Conservation (phyloP, 2,888 invertebrate species). For the Neoitamus cyanurus region DNA sequence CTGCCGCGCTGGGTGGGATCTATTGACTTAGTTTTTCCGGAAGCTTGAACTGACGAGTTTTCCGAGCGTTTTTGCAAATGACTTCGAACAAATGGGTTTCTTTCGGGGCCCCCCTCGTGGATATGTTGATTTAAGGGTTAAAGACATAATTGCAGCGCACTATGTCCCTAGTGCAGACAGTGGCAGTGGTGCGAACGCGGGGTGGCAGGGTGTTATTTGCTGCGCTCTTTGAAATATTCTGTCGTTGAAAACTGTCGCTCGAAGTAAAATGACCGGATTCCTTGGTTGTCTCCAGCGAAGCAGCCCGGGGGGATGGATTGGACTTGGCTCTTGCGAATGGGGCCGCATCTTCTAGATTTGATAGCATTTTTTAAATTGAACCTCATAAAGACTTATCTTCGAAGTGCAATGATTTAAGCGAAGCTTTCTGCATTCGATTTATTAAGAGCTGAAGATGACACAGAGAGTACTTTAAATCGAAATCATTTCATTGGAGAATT, state of each 20-base stretch:
- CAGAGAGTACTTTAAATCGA: too few species aligned
- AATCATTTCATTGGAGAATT: too few species aligned
- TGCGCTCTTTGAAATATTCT: neutral
- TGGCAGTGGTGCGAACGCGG: too few species aligned
- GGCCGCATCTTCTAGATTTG: too few species aligned
- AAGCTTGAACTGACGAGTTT: neutral
- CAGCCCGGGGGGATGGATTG: too few species aligned
- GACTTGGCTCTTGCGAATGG: too few species aligned
- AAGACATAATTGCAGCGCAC: neutral
- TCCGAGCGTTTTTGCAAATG: neutral
- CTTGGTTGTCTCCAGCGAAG: neutral
- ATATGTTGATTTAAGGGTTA: neutral
- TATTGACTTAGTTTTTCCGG: slow-evolving; percentile 6
- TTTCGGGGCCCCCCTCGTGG: neutral
- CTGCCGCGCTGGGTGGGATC: too few species aligned
- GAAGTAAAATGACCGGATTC: neutral
- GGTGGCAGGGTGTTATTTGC: neutral
- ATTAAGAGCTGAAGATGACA: too few species aligned
- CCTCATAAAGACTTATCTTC: too few species aligned
- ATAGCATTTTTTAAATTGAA: too few species aligned
- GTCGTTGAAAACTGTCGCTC: neutral
- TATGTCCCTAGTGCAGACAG: neutral
- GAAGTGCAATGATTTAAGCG: too few species aligned
- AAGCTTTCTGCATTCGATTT: too few species aligned
- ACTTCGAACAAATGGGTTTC: slow-evolving; percentile 13